Evolutionary conservation across 2,113 vertebrate species (phyloP), one percentile per base, ranked within the genome.

Genomic region (Catharus fuscescens): DNA sequence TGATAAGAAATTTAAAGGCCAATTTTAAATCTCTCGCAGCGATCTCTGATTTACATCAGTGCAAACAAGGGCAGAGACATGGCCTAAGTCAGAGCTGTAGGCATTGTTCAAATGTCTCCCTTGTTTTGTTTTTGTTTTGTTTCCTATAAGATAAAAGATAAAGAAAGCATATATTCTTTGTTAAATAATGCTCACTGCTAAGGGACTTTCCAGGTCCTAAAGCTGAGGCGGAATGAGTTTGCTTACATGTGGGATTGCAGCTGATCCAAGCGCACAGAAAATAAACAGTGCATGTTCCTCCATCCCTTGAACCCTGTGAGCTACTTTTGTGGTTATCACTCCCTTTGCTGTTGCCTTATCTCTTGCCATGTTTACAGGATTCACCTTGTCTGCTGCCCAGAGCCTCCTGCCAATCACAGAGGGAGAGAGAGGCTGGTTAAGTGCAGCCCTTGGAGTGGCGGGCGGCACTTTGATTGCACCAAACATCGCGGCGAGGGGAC

Each of bases 131-230:
- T 94, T 96, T 93, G 86, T 92, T 96, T 96, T 90, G 94, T 86
- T 97, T 97, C 96, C 92, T 95, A 92, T 74, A 86, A 97, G 96
- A 96, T 96, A 96, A 95, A 95, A 96, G 95, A 95, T 94, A 96
- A 95, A 95, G 79, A 61, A 81, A 88, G 56, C 67, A 60, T 93
- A 94, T 95, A 92, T 83, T 95, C 92, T 94, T 74, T 80, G 90
- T 94, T 93, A 90, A 96, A 93, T 94, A 92, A 73, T 93, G 42
- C 64, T 95, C n/a, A 36, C 69, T 61, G 53, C 89, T 93, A 59
- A 91, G 96, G 95, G 96, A 96, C 93, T 96, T 96, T 96, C 95
- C 94, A 92, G 47, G 44, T 95, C 92, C 93, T 92, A 86, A 92
- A 88, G 92, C 65, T 80, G 76, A 53, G 81, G 85, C 56, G 62